Base-by-base conservation (phyloP, 2,113 vertebrate species). In the Willisornis vidua region DNA sequence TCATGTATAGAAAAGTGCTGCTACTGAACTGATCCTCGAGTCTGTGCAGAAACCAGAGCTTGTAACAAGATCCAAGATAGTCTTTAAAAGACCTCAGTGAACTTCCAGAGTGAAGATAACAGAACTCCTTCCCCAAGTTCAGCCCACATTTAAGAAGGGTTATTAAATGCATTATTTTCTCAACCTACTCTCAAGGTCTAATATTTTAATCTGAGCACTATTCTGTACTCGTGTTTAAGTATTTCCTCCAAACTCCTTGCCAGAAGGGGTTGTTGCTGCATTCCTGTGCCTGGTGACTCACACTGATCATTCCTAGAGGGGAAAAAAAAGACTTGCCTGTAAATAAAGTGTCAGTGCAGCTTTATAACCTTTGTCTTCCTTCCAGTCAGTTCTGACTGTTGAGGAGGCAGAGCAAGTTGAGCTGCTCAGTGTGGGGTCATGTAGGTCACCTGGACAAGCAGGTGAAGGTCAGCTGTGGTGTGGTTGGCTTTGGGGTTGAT, bases 11-110 rank as follows among this genome's bases (percentile, higher is more conserved):
- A 75, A 75, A 89, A 94, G 58, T 61, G 73, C 92, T 96, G 83
- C 72, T 90, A 76, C 88, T 76, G 48, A 71, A 63, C 75, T 63
- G 70, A 63, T 82, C 45, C 1, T 72, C 0, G n/a, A 97, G 90
- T 61, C 85, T 93, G 33, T 94, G 76, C 83, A 90, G 93, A 90
- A 95, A 94, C 85, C 82, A 95, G 70, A 92, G 76, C 76, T 41
- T 59, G 79, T 88, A 84, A 93, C 52, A 14, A 85, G 88, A 90
- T 93, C 88, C 83, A 82, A 43, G 65, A 43, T 14, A 62, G 79
- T 57, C 76, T 94, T 92, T 61, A 10, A 35, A 89, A 87, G 83
- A 83, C 54, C 70, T 96, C 65, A 28, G n/a, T 61, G 6, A 33
- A 8, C 70, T 93, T 72, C 58, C 49, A 3, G 9, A 70, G 33